phyloP scores from a whole-genome alignment of 2,113 vertebrate genomes.

The Gnathonemus longibarbis region DNA sequence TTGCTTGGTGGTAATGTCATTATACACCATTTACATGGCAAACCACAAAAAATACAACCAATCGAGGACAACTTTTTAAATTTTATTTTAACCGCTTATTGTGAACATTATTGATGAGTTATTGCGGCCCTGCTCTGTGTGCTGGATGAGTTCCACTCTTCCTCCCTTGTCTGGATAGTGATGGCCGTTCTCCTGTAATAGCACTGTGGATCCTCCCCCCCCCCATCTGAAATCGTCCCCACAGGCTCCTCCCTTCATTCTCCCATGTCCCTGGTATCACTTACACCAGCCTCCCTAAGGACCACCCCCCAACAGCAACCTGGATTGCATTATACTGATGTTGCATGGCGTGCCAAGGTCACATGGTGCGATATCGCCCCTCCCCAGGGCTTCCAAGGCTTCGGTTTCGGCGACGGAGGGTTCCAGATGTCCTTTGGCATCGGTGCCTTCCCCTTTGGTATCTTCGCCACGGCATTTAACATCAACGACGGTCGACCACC shows the following conservation, averaged over 20 bases:
- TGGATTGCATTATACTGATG: background rate
- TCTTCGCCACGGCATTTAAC: conserved; percentile 97
- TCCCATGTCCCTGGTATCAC: background rate
- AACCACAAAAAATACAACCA: background rate
- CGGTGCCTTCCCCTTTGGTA: conserved; percentile 95
- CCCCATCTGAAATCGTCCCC: background rate
- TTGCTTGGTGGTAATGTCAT: background rate
- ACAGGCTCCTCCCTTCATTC: background rate
- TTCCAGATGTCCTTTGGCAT: conserved; percentile 99
- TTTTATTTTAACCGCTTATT: too few species aligned
- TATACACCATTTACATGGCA: background rate
- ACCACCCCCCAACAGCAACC: background rate
- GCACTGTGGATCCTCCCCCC: background rate
- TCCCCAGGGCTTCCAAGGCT: conserved; percentile 89
- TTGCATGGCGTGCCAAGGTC: background rate
- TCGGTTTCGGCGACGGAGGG: conserved; percentile 95
- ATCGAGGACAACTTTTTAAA: too few species aligned
- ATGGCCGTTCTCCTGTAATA: background rate
- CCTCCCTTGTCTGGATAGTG: background rate
- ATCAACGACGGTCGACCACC: conserved; percentile 94
- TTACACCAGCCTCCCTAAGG: background rate
- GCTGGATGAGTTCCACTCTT: background rate
- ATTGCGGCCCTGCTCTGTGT: background rate
- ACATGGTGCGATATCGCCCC: background rate
- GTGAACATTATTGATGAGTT: background rate